phyloP scores from a whole-genome alignment of 2,888 invertebrate genomes.

The Hesperia comma region DNA sequence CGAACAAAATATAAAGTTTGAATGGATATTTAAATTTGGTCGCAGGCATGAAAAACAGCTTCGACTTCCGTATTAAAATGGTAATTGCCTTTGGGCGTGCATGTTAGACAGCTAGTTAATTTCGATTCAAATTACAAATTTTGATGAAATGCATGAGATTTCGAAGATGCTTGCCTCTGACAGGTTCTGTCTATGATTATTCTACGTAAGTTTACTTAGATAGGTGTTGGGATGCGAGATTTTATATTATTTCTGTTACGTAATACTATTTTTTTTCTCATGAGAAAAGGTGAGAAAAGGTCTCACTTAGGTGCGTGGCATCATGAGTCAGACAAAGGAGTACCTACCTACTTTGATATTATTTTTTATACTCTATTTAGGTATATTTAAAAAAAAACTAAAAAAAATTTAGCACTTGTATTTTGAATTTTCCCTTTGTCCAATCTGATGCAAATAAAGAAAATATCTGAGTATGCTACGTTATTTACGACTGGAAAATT shows the following conservation, averaged over 20 bases:
- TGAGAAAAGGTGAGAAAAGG: too few species aligned
- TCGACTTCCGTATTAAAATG: constrained; percentile 12
- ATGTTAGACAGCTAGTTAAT: constrained; percentile 4
- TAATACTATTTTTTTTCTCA: not conserved
- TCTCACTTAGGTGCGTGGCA: too few species aligned
- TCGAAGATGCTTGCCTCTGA: not conserved
- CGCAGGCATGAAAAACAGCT: constrained; percentile 1
- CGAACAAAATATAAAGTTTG: not conserved
- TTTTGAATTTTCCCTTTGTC: too few species aligned
- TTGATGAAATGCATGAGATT: constrained; percentile 12
- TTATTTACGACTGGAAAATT: not conserved
- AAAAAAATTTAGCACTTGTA: too few species aligned
- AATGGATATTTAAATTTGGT: constrained; percentile 10
- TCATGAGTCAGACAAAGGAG: too few species aligned
- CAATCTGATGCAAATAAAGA: too few species aligned
- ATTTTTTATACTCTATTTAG: too few species aligned
- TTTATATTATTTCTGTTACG: not conserved
- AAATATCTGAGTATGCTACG: too few species aligned
- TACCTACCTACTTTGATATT: too few species aligned
- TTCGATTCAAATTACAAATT: constrained; percentile 7
- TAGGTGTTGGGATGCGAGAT: not conserved
- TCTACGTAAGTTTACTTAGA: not conserved
- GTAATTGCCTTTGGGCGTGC: constrained; percentile 5
- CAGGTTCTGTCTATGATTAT: not conserved
- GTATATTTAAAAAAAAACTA: too few species aligned